phyloP scores from a whole-genome alignment of 2,113 vertebrate species.

The Morone saxatilis region DNA sequence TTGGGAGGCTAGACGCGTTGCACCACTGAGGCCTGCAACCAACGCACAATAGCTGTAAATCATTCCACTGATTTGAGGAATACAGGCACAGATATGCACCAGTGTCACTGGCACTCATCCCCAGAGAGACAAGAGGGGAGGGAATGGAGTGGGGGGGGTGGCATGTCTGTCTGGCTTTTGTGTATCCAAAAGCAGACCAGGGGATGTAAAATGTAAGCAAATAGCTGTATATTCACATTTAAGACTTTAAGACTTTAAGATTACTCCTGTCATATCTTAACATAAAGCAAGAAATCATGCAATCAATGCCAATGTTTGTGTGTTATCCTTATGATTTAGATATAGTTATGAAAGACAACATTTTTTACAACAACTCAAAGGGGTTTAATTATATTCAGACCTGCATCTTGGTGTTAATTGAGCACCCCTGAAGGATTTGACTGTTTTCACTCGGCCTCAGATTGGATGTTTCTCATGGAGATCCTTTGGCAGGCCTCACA shows the following conservation, averaged over 20 bases:
- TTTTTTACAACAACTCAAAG: conserved; percentile 23
- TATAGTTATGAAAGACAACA: conserved; percentile 49
- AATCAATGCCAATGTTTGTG: conserved; percentile 21
- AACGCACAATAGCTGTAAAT: conserved; percentile 76
- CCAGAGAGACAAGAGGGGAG: conserved; percentile 23
- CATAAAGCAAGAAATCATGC: conserved; percentile 20
- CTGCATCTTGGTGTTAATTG: conserved; percentile 75
- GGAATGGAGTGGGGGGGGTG: neutral
- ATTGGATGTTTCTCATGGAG: conserved; percentile 77
- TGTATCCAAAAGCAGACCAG: conserved; percentile 44
- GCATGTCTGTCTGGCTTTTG: conserved; percentile 59
- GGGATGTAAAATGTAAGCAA: conserved; percentile 32
- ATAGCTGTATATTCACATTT: conserved; percentile 32
- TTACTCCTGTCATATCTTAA: conserved; percentile 27
- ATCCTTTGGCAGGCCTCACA: conserved; percentile 79
- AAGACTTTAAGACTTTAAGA: neutral
- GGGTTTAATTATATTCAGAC: conserved; percentile 58
- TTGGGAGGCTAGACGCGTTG: conserved; percentile 84
- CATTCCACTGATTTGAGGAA: conserved; percentile 71
- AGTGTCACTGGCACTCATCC: conserved; percentile 53
- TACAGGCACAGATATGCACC: conserved; percentile 45
- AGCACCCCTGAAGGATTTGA: conserved; percentile 66
- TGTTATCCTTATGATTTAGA: conserved; percentile 35
- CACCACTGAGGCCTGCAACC: conserved; percentile 82
- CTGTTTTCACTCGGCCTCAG: conserved; percentile 60